Percentiles rank a stretch among this genome's conserved stretches.
Conservation (phyloP, 2,888 invertebrate genomes). For the Nomada fucata region DNA sequence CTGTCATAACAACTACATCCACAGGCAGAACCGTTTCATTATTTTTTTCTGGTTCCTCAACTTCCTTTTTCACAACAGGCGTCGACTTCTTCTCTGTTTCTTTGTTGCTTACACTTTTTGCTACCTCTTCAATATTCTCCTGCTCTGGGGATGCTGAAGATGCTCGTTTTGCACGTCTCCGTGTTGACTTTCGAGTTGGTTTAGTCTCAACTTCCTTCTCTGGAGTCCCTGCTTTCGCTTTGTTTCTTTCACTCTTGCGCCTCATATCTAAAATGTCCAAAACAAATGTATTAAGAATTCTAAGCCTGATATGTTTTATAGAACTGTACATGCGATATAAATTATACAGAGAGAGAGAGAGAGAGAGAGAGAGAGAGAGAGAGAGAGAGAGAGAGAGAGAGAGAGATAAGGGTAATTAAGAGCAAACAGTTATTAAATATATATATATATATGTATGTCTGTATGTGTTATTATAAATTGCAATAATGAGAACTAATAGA, state of each 20-base stretch:
- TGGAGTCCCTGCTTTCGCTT: constrained; percentile 87
- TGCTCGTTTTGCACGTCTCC: constrained; percentile 86
- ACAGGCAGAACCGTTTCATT: constrained; percentile 64
- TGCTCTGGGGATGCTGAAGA: constrained; percentile 85
- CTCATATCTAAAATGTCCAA: constrained; percentile 86
- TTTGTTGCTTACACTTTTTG: constrained; percentile 62
- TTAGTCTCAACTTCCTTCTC: constrained; percentile 87
- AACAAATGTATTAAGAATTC: neutral
- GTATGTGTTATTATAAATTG: too few relatives aligned
- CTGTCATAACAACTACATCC: constrained; percentile 63
- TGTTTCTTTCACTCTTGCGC: constrained; percentile 90
- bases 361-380: too few relatives aligned
- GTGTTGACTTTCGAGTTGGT: constrained; percentile 85
- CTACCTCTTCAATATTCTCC: constrained; percentile 84
- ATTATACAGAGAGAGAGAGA: too few relatives aligned
- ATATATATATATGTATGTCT: neutral
- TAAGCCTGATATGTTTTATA: neutral
- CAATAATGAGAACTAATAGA: too few relatives aligned
- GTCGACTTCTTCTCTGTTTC: constrained; percentile 68
- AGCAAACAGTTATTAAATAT: too few relatives aligned
- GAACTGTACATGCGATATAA: neutral
- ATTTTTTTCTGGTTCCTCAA: constrained; percentile 59
- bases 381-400: too few relatives aligned
- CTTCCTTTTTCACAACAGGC: constrained; percentile 60
- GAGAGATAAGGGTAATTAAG: too few relatives aligned